These are phyloP conservation scores for Uria lomvia DNA, from an alignment of 2,113 vertebrate genomes.

Conservation along the genomic window DNA sequence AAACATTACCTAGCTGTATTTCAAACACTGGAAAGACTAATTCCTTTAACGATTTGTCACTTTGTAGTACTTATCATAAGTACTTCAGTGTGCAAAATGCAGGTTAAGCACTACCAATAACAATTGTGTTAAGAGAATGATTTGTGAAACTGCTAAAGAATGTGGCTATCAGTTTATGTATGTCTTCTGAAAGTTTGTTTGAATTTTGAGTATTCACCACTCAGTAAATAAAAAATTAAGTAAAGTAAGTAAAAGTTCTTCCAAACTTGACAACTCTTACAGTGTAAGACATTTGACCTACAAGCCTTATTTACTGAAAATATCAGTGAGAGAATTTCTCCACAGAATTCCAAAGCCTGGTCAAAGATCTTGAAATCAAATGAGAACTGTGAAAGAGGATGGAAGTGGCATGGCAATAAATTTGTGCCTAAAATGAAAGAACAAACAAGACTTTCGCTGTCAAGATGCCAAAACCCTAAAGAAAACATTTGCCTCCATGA, in stretches of 20 bases:
- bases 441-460: background rate
- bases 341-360: background rate
- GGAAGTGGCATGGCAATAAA: background rate
- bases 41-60: background rate
- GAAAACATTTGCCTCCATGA: background rate
- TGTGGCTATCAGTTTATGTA: background rate
- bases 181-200: background rate
- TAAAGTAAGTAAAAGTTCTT: background rate
- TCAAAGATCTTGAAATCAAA: background rate
- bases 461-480: background rate
- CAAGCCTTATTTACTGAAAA: background rate
- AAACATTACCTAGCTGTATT: background rate
- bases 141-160: background rate
- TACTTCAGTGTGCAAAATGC: background rate
- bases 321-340: background rate
- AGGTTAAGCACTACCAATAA: background rate
- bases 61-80: background rate
- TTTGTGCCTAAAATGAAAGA: background rate
- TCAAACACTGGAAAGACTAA: background rate
- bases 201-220: background rate
- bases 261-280: background rate
- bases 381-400: background rate
- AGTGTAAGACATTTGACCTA: background rate
- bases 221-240: background rate
- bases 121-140: background rate